phyloP scores from a whole-genome alignment of 2,113 vertebrate genomes.

The Synchiropus splendidus region DNA sequence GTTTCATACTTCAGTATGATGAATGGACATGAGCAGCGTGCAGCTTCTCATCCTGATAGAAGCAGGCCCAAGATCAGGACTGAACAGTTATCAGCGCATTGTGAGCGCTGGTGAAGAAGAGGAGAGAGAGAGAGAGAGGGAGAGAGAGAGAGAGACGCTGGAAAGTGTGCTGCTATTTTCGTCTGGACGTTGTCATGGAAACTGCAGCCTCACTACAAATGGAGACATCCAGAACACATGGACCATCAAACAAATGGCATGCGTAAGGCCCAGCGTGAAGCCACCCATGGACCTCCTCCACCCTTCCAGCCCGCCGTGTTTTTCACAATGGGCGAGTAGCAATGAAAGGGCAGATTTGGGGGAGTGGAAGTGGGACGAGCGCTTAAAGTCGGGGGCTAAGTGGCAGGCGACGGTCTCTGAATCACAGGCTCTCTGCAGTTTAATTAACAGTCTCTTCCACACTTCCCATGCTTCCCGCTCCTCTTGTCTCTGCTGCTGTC shows the following conservation, averaged over 20 bases:
- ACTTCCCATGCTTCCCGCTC: constrained; percentile 15
- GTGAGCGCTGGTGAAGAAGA: constrained; percentile 16
- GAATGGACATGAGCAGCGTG: constrained; percentile 34
- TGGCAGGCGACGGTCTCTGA: constrained; percentile 45
- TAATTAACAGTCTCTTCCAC: constrained; percentile 49
- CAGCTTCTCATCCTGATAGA: constrained; percentile 38
- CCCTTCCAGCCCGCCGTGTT: constrained; percentile 20
- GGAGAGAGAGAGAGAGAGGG: constrained; percentile 10
- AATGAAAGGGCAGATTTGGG: constrained; percentile 34
- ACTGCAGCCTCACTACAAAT: constrained; percentile 73
- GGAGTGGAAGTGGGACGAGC: constrained; percentile 9
- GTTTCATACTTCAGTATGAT: constrained; percentile 32
- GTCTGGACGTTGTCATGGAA: constrained; percentile 68
- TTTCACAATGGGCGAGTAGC: constrained; percentile 43
- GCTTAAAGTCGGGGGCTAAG: constrained; percentile 35
- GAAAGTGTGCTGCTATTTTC: constrained; percentile 65
- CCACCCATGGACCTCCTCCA: constrained; percentile 27
- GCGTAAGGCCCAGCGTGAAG: constrained; percentile 37
- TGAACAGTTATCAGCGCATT: constrained; percentile 45
- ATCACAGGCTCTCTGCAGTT: constrained; percentile 33
- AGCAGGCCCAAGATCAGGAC: constrained; percentile 39
- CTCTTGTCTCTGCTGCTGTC: constrained; percentile 22
- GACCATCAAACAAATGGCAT: constrained; percentile 55
- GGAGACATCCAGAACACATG: constrained; percentile 66
- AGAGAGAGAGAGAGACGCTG: constrained; percentile 12